A percentile compares a stretch with the other conserved stretches of the same genome.
Conservation (phyloP, 2,797 vertebrate species). For the Sebastes alutus region DNA sequence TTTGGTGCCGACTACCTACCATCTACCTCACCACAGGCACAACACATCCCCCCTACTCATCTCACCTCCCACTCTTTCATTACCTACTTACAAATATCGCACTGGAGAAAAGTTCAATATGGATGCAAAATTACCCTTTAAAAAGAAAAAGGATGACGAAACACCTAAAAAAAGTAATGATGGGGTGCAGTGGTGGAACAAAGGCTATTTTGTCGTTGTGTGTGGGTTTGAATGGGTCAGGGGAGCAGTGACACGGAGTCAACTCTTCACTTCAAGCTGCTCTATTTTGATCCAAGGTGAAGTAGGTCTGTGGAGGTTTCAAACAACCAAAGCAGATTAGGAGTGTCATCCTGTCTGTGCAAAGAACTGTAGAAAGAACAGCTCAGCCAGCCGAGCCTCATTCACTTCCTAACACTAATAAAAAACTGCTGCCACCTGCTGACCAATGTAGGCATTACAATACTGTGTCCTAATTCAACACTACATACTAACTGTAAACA, state of each 20-base stretch:
- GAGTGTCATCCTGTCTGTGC: neutral
- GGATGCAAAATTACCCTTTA: neutral
- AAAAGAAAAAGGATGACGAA: neutral
- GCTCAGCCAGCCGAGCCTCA: neutral
- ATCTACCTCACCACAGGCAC: neutral
- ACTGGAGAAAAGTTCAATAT: neutral
- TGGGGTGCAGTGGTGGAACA: neutral
- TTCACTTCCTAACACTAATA: neutral
- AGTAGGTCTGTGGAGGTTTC: conserved; percentile 40
- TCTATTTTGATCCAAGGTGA: conserved; percentile 54
- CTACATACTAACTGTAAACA: neutral
- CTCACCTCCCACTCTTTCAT: neutral
- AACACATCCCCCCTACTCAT: neutral
- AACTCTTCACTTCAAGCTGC: neutral
- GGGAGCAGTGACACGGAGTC: neutral
- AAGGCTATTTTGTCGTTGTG: neutral
- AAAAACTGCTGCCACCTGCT: conserved; percentile 66
- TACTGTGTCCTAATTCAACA: neutral
- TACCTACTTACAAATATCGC: neutral
- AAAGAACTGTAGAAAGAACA: neutral
- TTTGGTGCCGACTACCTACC: neutral
- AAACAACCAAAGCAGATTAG: conserved; percentile 61
- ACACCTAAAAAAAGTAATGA: neutral
- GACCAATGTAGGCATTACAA: conserved; percentile 17
- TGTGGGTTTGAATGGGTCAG: neutral